Conservation (phyloP, 2,888 invertebrate species). For the Tenthredo scrophulariae region DNA sequence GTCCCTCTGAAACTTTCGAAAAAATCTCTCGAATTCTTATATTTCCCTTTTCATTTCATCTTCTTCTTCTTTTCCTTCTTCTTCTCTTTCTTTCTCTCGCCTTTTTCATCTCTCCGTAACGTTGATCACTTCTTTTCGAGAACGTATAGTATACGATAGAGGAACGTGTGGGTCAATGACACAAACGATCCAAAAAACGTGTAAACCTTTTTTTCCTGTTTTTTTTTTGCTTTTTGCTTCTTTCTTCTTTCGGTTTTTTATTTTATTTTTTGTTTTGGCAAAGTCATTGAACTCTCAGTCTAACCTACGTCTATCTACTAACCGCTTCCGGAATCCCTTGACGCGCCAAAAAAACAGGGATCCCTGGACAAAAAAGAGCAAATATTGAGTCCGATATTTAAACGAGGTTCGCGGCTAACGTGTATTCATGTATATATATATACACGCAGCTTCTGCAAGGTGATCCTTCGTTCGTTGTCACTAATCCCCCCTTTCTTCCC, state of each 20-base stretch:
- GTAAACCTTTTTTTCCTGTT: slow-evolving; percentile 23
- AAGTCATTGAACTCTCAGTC: slow-evolving; percentile 62
- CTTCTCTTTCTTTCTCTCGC: neutral
- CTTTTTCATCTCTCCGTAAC: neutral
- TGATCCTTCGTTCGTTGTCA: slow-evolving; percentile 50
- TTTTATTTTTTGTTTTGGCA: slow-evolving; percentile 54
- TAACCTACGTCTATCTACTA: slow-evolving; percentile 53
- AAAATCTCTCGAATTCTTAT: neutral
- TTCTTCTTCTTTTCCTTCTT: neutral
- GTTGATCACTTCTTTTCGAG: slow-evolving; percentile 44
- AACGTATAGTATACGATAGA: neutral
- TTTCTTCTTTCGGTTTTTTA: neutral
- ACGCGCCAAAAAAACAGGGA: slow-evolving; percentile 62
- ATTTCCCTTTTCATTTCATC: neutral
- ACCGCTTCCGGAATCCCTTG: slow-evolving; percentile 51
- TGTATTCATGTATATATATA: neutral
- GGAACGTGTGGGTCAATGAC: slow-evolving; percentile 37
- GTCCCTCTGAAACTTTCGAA: neutral
- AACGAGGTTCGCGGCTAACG: slow-evolving; percentile 33
- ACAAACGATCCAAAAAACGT: slow-evolving; percentile 42
- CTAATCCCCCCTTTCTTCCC: slow-evolving; percentile 2
- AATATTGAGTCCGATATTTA: slow-evolving; percentile 70
- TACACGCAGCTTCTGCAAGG: slow-evolving; percentile 28
- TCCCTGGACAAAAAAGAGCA: slow-evolving; percentile 65
- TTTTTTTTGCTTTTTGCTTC: neutral